These are phyloP conservation scores for Conomelus anceps DNA, from an alignment of 2,888 invertebrate genomes.

Conservation along the genomic window DNA sequence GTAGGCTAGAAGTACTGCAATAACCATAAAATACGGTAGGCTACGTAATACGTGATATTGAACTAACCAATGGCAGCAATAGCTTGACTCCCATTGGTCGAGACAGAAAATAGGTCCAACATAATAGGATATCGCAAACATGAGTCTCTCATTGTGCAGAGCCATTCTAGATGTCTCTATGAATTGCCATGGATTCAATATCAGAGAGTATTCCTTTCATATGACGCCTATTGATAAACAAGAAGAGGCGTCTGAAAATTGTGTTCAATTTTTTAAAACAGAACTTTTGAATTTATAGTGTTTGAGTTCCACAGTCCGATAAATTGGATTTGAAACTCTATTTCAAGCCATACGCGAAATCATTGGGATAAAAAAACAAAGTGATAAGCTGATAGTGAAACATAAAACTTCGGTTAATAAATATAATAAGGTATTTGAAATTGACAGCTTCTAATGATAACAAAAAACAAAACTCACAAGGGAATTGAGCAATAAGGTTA, in stretches of 20 bases:
- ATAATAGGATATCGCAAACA: background rate
- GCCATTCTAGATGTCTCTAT: background rate
- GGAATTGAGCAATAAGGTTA: too few species aligned
- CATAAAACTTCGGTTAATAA: too few species aligned
- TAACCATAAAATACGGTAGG: background rate
- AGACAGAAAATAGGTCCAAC: background rate
- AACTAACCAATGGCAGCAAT: background rate
- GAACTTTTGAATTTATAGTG: too few species aligned
- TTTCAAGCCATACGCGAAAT: too few species aligned
- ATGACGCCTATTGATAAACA: background rate
- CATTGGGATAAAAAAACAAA: too few species aligned
- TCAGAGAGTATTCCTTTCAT: background rate
- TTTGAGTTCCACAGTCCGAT: too few species aligned
- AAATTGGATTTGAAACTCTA: too few species aligned
- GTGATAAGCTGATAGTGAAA: too few species aligned
- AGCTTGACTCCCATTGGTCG: background rate
- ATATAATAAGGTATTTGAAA: too few species aligned
- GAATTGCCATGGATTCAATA: background rate
- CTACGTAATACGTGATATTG: background rate
- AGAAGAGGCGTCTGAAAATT: background rate
- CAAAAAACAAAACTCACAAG: too few species aligned
- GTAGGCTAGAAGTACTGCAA: background rate
- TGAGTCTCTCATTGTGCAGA: background rate
- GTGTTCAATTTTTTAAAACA: background rate
- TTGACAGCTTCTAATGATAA: too few species aligned